Evolutionary conservation across 30 jellyfish, hydroid and myxozoan species (phyloP).

Genomic region (Nemopilema nomurai): DNA sequence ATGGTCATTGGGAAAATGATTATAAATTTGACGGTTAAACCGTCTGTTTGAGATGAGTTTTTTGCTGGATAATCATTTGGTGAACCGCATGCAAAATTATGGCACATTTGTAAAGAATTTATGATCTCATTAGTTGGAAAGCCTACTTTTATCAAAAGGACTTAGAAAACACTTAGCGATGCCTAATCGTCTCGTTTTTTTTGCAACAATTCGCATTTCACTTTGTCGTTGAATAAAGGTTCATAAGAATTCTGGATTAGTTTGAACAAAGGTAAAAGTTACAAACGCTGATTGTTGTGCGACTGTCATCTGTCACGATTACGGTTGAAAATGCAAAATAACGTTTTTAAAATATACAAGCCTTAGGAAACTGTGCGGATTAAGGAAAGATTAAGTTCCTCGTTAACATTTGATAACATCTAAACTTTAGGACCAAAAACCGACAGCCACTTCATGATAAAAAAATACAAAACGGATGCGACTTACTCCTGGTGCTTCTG

Average conservation of each 20-base stretch:
- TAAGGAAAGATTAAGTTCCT: background rate
- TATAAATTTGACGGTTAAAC: slow-evolving; percentile 7
- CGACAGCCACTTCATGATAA: background rate
- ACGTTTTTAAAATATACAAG: no score
- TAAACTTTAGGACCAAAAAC: no score
- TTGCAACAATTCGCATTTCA: background rate
- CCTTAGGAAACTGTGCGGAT: background rate
- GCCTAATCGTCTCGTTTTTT: background rate
- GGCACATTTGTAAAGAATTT: background rate
- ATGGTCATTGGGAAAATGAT: background rate
- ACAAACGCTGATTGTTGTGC: no score
- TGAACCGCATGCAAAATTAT: slow-evolving; percentile 32
- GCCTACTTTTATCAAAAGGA: background rate
- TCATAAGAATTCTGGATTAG: background rate
- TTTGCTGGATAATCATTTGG: slow-evolving; percentile 30
- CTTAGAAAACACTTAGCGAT: background rate
- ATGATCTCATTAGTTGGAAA: slow-evolving; percentile 3
- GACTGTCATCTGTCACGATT: no score
- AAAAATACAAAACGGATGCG: background rate
- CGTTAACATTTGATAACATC: background rate
- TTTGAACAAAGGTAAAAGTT: background rate
- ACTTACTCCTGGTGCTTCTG: slow-evolving; percentile 70
- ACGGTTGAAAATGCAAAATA: no score
- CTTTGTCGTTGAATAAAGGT: background rate
- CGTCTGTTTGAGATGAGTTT: slow-evolving; percentile 4